These are phyloP conservation scores for Microcaecilia unicolor DNA, from an alignment of 2,797 vertebrate genomes.

Conservation along the genomic window DNA sequence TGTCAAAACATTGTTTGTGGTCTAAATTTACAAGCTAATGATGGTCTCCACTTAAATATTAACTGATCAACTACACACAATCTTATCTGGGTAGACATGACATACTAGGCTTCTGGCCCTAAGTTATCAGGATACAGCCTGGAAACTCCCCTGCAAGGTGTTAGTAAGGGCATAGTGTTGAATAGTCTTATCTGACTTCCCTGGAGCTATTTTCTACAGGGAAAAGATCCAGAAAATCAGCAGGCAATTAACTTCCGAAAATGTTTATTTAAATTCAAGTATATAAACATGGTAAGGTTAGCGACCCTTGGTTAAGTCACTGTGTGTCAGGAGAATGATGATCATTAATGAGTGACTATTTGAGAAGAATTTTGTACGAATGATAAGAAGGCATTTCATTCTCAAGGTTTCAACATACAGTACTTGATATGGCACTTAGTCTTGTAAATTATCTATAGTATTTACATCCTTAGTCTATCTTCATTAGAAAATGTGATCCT, in stretches of 20 bases:
- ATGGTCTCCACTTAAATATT: conserved; percentile 37
- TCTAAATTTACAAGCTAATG: conserved; percentile 50
- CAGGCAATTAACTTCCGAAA: conserved; percentile 38
- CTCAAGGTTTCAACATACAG: no score
- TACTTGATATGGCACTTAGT: no score
- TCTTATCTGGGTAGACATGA: conserved; percentile 66
- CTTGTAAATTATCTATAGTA: no score
- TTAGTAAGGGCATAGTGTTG: conserved; percentile 20
- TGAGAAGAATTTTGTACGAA: conserved; percentile 21
- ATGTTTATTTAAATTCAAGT: conserved; percentile 33
- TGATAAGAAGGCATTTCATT: conserved; percentile 11
- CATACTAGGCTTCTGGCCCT: conserved; percentile 53
- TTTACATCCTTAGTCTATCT: no score
- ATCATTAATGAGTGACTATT: conserved; percentile 35
- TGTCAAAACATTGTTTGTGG: no score
- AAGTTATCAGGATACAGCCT: conserved; percentile 56
- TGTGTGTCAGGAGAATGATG: conserved; percentile 15
- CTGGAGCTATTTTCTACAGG: conserved; percentile 43
- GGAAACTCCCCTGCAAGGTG: conserved; percentile 41
- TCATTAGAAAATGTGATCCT: no score
- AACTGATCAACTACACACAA: conserved; percentile 53
- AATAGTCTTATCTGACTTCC: conserved; percentile 34
- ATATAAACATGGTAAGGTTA: conserved; percentile 43
- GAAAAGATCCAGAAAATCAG: conserved; percentile 19
- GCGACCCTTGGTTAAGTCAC: conserved; percentile 17